Percentiles rank a stretch among this genome's conserved stretches.
Conservation (phyloP, 2,888 invertebrate genomes). For the Pseudococcus jackbeardsleyi region DNA sequence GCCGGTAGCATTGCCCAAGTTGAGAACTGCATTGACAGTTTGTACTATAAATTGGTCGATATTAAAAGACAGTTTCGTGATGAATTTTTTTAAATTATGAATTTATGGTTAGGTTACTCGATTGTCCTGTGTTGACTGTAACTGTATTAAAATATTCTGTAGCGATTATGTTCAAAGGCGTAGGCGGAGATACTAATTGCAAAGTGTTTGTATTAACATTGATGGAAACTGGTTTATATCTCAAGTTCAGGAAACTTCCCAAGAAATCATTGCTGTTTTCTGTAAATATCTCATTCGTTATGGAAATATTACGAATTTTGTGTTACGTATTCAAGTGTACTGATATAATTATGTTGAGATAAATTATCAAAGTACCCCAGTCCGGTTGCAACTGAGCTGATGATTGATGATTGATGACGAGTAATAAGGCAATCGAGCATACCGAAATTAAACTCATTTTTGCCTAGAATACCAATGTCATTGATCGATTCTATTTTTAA, state of each 20-base stretch:
- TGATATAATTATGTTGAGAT: no score
- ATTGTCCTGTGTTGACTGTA: neutral
- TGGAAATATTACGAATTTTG: neutral
- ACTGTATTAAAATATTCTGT: neutral
- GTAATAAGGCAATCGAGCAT: no score
- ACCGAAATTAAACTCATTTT: no score
- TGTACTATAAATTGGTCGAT: neutral
- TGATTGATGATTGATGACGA: no score
- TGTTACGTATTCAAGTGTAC: no score
- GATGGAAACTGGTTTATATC: neutral
- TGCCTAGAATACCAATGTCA: no score
- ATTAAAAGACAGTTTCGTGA: no score
- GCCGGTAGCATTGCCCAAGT: neutral
- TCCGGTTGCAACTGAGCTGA: no score
- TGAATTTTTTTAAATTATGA: no score
- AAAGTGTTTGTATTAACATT: neutral
- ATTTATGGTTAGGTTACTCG: neutral
- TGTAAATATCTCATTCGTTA: neutral
- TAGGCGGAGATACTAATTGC: neutral
- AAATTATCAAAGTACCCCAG: no score
- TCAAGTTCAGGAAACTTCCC: neutral
- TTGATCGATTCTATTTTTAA: no score
- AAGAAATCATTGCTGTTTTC: neutral
- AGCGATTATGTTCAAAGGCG: neutral
- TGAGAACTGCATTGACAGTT: neutral